These are phyloP conservation scores for Mesocentrotus franciscanus DNA, from an alignment of 53 echinoderm and acorn worm species.

Conservation along the genomic window DNA sequence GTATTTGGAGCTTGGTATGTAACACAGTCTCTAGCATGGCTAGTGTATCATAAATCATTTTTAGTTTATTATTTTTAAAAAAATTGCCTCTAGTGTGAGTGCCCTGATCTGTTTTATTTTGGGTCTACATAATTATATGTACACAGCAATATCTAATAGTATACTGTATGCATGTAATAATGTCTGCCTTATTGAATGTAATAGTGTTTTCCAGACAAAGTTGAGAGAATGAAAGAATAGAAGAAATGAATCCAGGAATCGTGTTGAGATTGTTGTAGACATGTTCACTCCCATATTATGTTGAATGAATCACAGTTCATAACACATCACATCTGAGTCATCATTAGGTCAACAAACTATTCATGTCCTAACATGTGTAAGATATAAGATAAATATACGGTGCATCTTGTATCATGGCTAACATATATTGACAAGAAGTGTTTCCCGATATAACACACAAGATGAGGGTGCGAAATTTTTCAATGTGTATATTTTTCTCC, in stretches of 20 bases:
- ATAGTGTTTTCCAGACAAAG: background rate
- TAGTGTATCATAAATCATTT: no score
- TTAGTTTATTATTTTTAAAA: no score
- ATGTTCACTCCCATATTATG: background rate
- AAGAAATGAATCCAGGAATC: background rate
- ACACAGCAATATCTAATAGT: no score
- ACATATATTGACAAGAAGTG: background rate
- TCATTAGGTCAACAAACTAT: conserved; percentile 50
- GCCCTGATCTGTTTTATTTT: no score
- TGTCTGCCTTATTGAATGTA: background rate
- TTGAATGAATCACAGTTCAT: conserved; percentile 37
- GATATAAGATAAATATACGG: background rate
- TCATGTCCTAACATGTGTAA: background rate
- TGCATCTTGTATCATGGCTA: background rate
- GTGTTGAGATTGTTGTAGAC: background rate
- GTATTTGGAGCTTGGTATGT: no score
- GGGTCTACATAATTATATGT: no score
- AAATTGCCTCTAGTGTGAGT: no score
- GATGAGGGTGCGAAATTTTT: background rate
- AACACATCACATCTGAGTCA: conserved; percentile 45
- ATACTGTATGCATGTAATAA: background rate
- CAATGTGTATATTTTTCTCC: no score
- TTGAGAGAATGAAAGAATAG: background rate
- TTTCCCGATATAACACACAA: background rate
- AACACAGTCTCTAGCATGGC: no score